phyloP scores from a whole-genome alignment of 2,113 vertebrate species.

The Galbula dea region DNA sequence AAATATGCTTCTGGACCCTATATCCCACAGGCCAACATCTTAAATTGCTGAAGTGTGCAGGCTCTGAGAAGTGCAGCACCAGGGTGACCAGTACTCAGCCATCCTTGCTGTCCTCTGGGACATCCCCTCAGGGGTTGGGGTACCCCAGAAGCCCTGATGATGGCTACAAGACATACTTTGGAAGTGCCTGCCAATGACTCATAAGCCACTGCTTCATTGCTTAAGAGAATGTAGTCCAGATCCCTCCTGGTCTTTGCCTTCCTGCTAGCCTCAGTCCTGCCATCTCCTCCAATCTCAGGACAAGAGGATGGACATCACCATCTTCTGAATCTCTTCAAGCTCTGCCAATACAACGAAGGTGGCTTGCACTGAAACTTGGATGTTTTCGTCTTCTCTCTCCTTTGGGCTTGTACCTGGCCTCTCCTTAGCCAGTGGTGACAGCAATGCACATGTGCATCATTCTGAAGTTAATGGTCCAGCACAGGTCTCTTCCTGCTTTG shows the following conservation, averaged over 20 bases:
- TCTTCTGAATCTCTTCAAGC: not conserved
- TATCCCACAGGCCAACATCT: not conserved
- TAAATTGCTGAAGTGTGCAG: not conserved
- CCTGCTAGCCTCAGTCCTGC: not conserved
- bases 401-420: not conserved
- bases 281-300: not conserved
- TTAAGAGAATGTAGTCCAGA: not conserved
- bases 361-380: not conserved
- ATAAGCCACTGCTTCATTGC: not conserved
- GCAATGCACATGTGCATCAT: fast-evolving
- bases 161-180: not conserved
- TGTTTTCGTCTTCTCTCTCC: not conserved
- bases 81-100: not conserved
- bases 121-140: not conserved
- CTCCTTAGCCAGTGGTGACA: not conserved
- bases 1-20: not conserved
- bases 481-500: not conserved
- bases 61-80: not conserved
- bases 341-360: not conserved
- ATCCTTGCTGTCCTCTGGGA: not conserved
- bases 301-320: not conserved
- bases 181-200: not conserved
- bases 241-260: not conserved
- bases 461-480: constrained; percentile 20
- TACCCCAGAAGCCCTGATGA: not conserved